phyloP scores from a whole-genome alignment of 1,140 invertebrate species.

The Caenorhabditis latens region DNA sequence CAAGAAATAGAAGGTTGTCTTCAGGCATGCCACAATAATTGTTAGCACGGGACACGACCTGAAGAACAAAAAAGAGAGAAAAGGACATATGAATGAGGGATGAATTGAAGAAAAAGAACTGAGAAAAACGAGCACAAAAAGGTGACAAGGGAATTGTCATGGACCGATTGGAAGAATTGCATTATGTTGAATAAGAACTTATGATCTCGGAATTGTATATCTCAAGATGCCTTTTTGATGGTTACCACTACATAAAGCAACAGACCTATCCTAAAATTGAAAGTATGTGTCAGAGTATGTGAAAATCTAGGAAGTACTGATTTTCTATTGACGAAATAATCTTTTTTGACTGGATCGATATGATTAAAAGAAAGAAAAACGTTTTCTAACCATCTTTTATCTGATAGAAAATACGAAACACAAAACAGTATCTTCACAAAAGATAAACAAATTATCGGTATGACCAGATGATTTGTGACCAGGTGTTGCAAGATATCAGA shows the following conservation, averaged over 20 bases:
- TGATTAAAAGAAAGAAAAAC: too few relatives aligned
- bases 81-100: background rate
- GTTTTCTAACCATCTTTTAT: too few relatives aligned
- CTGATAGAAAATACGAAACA: background rate
- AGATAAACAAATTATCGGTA: background rate
- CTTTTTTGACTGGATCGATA: too few relatives aligned
- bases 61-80: constrained; percentile 23
- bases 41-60: background rate
- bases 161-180: background rate
- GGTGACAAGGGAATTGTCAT: constrained; percentile 43
- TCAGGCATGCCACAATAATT: constrained; percentile 52
- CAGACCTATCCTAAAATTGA: too few relatives aligned
- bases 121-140: constrained; percentile 22
- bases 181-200: background rate
- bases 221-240: too few relatives aligned
- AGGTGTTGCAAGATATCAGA: background rate
- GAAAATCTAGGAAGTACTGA: too few relatives aligned
- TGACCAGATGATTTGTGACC: constrained; percentile 14
- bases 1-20: background rate
- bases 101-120: background rate
- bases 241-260: too few relatives aligned
- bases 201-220: background rate
- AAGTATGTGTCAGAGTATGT: too few relatives aligned
- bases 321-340: too few relatives aligned
- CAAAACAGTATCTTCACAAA: background rate